Base-by-base conservation (phyloP, 2,113 vertebrate species). In the Empidonax traillii region DNA sequence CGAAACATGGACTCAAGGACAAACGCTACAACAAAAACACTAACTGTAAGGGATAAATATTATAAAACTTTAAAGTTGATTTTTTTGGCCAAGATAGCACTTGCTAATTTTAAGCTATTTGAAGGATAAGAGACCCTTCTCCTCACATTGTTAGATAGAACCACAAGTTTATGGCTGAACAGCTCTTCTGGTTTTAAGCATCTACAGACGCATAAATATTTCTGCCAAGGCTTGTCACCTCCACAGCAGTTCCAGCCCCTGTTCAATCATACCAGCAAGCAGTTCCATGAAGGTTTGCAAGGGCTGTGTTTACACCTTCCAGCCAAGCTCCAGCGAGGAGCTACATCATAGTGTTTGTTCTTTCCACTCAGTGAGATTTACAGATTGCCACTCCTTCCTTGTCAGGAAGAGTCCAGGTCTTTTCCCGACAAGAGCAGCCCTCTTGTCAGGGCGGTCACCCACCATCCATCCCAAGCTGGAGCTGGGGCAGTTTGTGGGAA, bases 381-480 rank as follows among this genome's bases (percentile, higher is more conserved):
- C 52, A 87, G 35, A 22, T 83, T 20, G 24, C 49, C 62, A 12
- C n/a, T 77, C 31, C 59, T 51, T 37, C n/a, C 61, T 56, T 51
- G 49, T 8, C 14, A 51, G 49, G 25, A 27, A 51, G 25, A 51
- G 49, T 51, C 13, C 49, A 51, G 49, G 49, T 51, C 49, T 51
- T 25, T 51, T 51, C 49, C 49, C 27, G 14, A 51, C 14, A 25
- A 55, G 71, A 56, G 24, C 5, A 3, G n/a, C 10, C 39, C 31
- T 81, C 16, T 22, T 37, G 15, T 51, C 5, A 1, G 21, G 47
- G 31, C 1, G 2, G 46, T 37, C 43, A 33, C 13, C 19, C 10
- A 1, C 8, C 0, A 0, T 24, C 37, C 49, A 47, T 23, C 49
- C 30, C 5, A 1, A 3, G 8, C 66, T 56, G 62, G 33, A 62